These are phyloP conservation scores for Lycocerus yunnanus DNA, from an alignment of 2,888 invertebrate species.

Conservation along the genomic window DNA sequence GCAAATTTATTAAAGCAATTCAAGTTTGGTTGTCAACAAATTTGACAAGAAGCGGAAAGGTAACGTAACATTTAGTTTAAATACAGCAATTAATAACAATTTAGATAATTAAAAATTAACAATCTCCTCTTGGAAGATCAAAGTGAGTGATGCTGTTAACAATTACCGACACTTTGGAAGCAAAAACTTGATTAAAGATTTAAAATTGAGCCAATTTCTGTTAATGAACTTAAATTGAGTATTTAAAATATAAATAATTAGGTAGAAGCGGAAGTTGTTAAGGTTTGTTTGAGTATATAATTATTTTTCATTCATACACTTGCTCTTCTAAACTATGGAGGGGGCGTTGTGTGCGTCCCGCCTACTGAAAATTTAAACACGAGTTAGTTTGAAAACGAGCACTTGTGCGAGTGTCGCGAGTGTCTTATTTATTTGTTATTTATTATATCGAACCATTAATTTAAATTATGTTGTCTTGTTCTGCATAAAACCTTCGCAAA, in stretches of 20 bases:
- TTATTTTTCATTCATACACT: slow-evolving; percentile 49
- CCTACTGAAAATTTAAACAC: slow-evolving; percentile 22
- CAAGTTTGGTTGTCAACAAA: background rate
- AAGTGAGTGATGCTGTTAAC: background rate
- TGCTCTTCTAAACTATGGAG: slow-evolving; percentile 40
- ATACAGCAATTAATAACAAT: background rate
- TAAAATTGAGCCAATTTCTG: background rate
- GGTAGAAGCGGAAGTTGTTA: slow-evolving; percentile 46
- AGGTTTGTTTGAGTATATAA: slow-evolving; percentile 47
- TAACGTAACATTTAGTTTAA: background rate
- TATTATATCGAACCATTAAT: background rate
- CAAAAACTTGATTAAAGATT: background rate
- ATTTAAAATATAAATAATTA: slow-evolving; percentile 17
- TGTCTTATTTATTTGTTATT: slow-evolving; percentile 7
- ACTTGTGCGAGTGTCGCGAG: background rate
- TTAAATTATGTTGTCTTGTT: background rate
- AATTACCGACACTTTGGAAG: background rate
- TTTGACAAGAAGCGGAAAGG: background rate
- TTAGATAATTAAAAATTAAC: background rate
- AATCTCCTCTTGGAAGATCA: background rate
- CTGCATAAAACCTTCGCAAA: background rate
- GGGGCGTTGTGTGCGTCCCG: slow-evolving; percentile 37
- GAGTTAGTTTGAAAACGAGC: slow-evolving; percentile 13
- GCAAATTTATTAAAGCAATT: background rate
- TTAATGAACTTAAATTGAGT: background rate